Base-by-base conservation (phyloP, 2,888 invertebrate genomes). In the Priapulus caudatus region DNA sequence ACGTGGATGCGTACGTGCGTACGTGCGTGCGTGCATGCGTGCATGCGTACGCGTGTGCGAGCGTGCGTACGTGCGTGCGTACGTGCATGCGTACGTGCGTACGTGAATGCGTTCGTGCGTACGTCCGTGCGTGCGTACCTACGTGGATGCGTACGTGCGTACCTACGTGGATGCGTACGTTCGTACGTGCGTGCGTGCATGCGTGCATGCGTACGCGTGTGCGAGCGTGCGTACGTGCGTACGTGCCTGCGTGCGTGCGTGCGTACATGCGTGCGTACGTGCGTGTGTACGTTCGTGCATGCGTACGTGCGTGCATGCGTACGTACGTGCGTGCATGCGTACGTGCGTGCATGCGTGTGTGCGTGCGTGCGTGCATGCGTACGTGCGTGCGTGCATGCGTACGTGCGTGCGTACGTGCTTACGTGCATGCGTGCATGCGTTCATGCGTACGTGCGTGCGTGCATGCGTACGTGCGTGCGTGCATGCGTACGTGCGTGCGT, bases 11-110 rank as follows among this genome's bases (percentile, higher is more conserved):
- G n/a, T n/a, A n/a, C n/a, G n/a, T n/a, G n/a, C n/a, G n/a, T n/a
- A n/a, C n/a, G 20, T 51, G 52, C 52, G 51, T 52, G 51, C 51
- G 20, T n/a, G 46, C 16, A 15, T 45, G 23, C 16, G 16, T 45
- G 16, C 16, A 16, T 45, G 16, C 46, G 46, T 45, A 16, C 22
- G 51, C 52, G 51, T 21, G 53, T 33, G n/a, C 33, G 51, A 50
- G 51, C 18, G 50, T 50, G 51, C 18, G 51, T 50, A 23, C 18
- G 51, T 50, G 51, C 18, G 50, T 50, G 50, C 50, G 50, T 50
- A 50, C 50, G 51, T 50, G 50, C 50, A 50, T 50, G 51, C 50
- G 51, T 50, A 50, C 50, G 51, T 50, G 50, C 51, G 50, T 50
- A 23, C 50, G 51, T 50, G 51, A 3, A 23, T 50, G 51, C 50